Conservation (phyloP, 2,888 invertebrate species). For the Beris morrisii region DNA sequence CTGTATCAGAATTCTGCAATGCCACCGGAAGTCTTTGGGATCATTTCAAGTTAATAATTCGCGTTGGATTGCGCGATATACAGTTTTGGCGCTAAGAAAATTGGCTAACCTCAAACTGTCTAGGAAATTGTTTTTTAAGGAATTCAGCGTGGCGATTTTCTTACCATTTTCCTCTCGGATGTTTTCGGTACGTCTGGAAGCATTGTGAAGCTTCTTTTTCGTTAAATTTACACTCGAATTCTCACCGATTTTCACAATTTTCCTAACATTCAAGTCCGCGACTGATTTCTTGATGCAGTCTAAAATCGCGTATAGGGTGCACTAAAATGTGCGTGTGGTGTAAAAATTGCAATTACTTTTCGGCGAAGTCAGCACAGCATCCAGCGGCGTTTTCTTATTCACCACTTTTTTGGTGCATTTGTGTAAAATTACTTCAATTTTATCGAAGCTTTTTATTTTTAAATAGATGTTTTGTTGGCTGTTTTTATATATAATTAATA, state of each 20-base stretch:
- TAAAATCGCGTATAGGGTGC: constrained; percentile 1
- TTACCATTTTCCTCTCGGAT: constrained; percentile 37
- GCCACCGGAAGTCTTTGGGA: neutral
- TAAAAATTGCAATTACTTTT: no score
- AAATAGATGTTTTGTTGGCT: no score
- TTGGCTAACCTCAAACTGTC: constrained; percentile 33
- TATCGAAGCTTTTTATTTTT: no score
- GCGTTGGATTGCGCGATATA: constrained; percentile 4
- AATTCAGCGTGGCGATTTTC: neutral
- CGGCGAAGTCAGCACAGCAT: no score
- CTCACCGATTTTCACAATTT: constrained; percentile 7
- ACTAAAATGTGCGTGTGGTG: no score
- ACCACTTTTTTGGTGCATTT: no score
- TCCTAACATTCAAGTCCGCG: neutral
- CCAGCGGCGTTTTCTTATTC: no score
- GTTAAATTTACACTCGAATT: neutral
- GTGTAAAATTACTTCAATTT: no score
- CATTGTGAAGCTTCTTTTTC: constrained; percentile 23
- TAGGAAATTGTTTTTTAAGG: constrained; percentile 28
- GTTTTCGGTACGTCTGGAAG: constrained; percentile 37
- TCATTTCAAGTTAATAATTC: neutral
- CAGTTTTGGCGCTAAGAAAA: constrained; percentile 37
- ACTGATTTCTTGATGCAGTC: neutral
- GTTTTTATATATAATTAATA: no score
- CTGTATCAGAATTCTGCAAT: neutral